phyloP scores from a whole-genome alignment of 92 coral and sea anemone genomes.

The Actinernus sp. region DNA sequence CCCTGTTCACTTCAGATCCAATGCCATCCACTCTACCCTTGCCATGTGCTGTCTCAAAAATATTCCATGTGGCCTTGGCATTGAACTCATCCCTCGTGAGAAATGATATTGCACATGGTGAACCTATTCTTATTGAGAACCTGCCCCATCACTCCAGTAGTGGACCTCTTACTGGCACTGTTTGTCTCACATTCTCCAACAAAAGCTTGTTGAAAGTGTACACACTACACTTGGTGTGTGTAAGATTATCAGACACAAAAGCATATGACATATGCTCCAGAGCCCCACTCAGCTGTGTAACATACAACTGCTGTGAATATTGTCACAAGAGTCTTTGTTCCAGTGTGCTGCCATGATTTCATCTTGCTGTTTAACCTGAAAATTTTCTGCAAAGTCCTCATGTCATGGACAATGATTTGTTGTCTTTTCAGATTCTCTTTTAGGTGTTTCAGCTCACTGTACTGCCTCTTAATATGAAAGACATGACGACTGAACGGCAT shows the following conservation, averaged over 20 bases:
- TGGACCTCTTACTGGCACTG: too few species aligned
- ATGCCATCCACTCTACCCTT: constrained; percentile 56
- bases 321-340: constrained; percentile 51
- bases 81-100: too few species aligned
- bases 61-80: too few species aligned
- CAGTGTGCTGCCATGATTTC: constrained; percentile 70
- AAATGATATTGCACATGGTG: too few species aligned
- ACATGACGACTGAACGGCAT: constrained; percentile 55
- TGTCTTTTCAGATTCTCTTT: constrained; percentile 30
- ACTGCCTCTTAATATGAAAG: constrained; percentile 34
- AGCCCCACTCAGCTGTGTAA: constrained; percentile 21
- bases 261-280: constrained; percentile 47
- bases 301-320: constrained; percentile 65
- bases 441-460: too few species aligned
- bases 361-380: constrained; percentile 53
- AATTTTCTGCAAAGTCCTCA: constrained; percentile 48
- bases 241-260: constrained; percentile 34
- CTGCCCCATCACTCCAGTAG: too few species aligned
- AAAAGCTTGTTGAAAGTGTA: too few species aligned
- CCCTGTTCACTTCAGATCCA: constrained; percentile 36
- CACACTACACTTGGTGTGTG: too few species aligned
- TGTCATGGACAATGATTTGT: constrained; percentile 52
- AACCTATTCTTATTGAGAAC: too few species aligned
- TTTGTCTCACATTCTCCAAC: too few species aligned
- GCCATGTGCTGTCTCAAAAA: constrained; percentile 60